Evolutionary conservation across 2,797 vertebrate species (phyloP).

Genomic region (Dipus sagitta): DNA sequence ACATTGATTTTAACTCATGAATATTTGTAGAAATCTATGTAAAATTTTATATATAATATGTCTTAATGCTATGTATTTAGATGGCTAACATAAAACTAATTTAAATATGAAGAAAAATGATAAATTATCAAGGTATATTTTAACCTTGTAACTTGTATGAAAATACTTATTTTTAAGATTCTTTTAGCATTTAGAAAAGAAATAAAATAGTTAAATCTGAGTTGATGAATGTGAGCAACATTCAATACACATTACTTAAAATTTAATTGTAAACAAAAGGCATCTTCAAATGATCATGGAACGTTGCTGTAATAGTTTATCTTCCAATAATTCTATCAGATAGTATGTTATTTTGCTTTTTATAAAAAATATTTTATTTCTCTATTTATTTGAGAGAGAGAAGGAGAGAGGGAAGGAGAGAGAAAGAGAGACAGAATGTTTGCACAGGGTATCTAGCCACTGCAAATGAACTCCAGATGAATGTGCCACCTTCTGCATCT

Average conservation of each 20-base stretch:
- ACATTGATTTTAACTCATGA: background rate
- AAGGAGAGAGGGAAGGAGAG: too few species aligned
- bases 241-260: background rate
- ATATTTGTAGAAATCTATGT: background rate
- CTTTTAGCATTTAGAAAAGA: conserved; percentile 18
- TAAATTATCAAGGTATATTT: background rate
- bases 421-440: too few species aligned
- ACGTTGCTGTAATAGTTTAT: background rate
- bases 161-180: background rate
- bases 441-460: too few species aligned
- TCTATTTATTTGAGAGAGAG: too few species aligned
- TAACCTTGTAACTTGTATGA: background rate
- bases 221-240: background rate
- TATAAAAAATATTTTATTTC: too few species aligned
- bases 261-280: conserved; percentile 16
- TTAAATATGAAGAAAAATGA: background rate
- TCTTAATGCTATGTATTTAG: background rate
- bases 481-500: too few species aligned
- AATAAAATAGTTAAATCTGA: background rate
- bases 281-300: background rate
- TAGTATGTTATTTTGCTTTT: background rate
- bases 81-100: background rate
- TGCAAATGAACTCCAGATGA: too few species aligned
- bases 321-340: background rate
- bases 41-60: background rate